These are phyloP conservation scores for Maniola jurtina DNA, from an alignment of 1,140 invertebrate genomes.

Conservation along the genomic window DNA sequence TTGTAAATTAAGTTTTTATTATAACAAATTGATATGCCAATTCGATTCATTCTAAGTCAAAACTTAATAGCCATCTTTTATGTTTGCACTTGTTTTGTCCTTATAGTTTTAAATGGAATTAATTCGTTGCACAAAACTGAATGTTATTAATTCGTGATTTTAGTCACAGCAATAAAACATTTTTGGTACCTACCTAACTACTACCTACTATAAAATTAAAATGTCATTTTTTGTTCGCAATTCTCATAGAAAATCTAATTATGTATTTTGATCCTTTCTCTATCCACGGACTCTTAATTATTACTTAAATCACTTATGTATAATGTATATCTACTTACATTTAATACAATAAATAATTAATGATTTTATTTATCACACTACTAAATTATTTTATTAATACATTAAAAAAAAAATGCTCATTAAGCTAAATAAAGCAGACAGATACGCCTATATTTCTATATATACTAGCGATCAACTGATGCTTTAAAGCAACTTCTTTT, in stretches of 20 bases:
- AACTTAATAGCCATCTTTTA: conserved; percentile 24
- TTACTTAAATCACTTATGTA: too few species aligned
- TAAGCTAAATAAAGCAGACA: not conserved
- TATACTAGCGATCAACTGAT: conserved; percentile 13
- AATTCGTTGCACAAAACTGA: conserved; percentile 19
- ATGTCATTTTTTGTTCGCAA: not conserved
- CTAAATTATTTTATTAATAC: not conserved
- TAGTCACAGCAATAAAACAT: not conserved
- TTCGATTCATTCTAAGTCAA: conserved; percentile 25
- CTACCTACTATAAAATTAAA: not conserved
- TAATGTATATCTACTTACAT: not conserved
- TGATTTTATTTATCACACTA: not conserved
- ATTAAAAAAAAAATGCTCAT: not conserved
- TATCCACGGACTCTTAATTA: too few species aligned
- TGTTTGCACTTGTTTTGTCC: conserved; percentile 26
- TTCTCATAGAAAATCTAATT: too few species aligned
- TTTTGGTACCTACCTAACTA: not conserved
- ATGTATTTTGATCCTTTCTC: too few species aligned
- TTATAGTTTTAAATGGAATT: conserved; percentile 21
- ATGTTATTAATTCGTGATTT: conserved; percentile 12
- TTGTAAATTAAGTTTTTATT: conserved; percentile 26
- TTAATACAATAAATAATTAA: not conserved
- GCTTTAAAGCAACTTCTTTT: conserved; percentile 3
- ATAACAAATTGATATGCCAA: conserved; percentile 23
- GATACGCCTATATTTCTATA: conserved; percentile 12